Percentiles rank a stretch among this genome's conserved stretches.
phyloP scores from a whole-genome alignment of 1,140 invertebrate genomes.

The Diabrotica virgifera region DNA sequence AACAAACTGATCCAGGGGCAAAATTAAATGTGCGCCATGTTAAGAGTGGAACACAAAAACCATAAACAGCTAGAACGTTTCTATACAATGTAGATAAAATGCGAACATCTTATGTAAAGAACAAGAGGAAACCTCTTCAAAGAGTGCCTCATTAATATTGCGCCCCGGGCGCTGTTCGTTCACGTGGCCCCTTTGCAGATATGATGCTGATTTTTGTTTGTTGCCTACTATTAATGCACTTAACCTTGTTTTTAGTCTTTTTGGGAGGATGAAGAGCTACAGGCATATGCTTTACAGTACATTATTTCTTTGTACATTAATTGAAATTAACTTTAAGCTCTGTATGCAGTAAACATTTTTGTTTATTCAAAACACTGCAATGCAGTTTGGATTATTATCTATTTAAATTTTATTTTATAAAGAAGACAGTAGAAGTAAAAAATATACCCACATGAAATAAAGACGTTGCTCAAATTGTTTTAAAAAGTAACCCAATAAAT shows the following conservation, averaged over 20 bases:
- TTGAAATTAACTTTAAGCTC: too few species aligned
- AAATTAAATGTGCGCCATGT: conserved; percentile 39
- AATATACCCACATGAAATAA: too few species aligned
- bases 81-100: conserved; percentile 42
- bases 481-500: too few species aligned
- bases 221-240: conserved; percentile 1
- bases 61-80: conserved; percentile 36
- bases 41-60: conserved; percentile 30
- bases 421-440: too few species aligned
- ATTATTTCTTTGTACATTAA: too few species aligned
- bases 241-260: background rate
- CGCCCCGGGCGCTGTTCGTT: background rate
- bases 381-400: too few species aligned
- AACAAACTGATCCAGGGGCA: conserved; percentile 37
- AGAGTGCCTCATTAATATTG: conserved; percentile 2
- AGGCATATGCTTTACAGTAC: too few species aligned
- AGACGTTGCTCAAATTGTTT: too few species aligned
- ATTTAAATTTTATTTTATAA: too few species aligned
- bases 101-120: conserved; percentile 41
- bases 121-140: conserved; percentile 23
- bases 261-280: too few species aligned
- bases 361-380: too few species aligned
- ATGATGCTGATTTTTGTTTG: background rate
- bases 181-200: conserved; percentile 1
- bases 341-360: too few species aligned